Evolutionary conservation across 1,140 invertebrate species (phyloP).

Genomic region (Agrypnia vestita): DNA sequence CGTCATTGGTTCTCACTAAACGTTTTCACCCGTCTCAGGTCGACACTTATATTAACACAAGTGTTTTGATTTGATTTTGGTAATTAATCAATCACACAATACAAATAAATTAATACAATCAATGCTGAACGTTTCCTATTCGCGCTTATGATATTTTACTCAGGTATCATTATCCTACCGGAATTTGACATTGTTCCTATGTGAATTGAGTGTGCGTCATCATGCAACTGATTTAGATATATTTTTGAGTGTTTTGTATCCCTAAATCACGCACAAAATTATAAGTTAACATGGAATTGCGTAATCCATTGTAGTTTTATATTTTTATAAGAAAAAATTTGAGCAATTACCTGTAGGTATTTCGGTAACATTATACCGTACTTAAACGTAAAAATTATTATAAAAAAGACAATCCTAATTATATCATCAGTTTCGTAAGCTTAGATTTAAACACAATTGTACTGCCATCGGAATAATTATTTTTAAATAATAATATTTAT

Average conservation of each 20-base stretch:
- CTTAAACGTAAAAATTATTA: background rate
- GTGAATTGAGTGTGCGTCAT: too few relatives aligned
- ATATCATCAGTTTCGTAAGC: conserved; percentile 2
- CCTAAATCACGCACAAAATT: background rate
- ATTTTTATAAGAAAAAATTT: conserved; percentile 20
- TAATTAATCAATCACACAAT: too few relatives aligned
- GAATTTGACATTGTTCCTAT: too few relatives aligned
- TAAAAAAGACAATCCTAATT: conserved; percentile 12
- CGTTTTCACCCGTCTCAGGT: too few relatives aligned
- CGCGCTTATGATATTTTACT: too few relatives aligned
- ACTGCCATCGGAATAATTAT: conserved; percentile 14
- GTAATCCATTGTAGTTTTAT: background rate
- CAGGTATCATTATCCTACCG: too few relatives aligned
- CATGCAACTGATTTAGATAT: too few relatives aligned
- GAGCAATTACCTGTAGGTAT: background rate
- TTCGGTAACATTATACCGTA: background rate
- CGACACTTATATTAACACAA: too few relatives aligned
- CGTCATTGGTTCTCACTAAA: too few relatives aligned
- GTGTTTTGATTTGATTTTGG: too few relatives aligned
- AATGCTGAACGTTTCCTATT: too few relatives aligned
- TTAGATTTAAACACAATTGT: conserved; percentile 14
- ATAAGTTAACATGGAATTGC: background rate
- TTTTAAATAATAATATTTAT: conserved; percentile 9
- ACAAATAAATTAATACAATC: too few relatives aligned
- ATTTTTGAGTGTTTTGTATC: background rate